Percentiles rank a stretch among this genome's conserved stretches.
These are phyloP conservation scores for Ennomos quercinarius DNA, from an alignment of 2,888 invertebrate species.

Conservation along the genomic window DNA sequence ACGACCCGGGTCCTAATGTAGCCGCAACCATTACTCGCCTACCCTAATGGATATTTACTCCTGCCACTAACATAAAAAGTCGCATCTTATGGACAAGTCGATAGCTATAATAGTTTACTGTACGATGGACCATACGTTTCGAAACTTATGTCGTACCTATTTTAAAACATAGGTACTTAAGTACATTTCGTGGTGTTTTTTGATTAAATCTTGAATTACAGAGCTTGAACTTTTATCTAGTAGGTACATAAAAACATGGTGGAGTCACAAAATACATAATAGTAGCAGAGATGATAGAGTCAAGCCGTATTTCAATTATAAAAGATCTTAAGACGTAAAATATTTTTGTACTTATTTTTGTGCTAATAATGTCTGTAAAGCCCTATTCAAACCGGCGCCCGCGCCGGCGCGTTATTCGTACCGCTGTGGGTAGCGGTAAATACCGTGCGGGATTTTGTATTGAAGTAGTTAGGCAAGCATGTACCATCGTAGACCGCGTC, in stretches of 20 bases:
- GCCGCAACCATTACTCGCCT: conserved; percentile 65
- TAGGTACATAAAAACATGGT: neutral
- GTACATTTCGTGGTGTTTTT: neutral
- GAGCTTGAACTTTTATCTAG: conserved; percentile 9
- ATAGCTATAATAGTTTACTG: conserved; percentile 45
- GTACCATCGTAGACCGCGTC: too few species aligned
- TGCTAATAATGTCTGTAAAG: conserved; percentile 7
- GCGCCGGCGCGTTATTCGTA: too few species aligned
- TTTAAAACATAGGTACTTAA: too few species aligned
- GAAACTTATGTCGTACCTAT: conserved; percentile 14
- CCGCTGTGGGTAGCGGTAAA: too few species aligned
- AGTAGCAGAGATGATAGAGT: neutral
- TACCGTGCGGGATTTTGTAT: too few species aligned
- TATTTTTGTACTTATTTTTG: conserved; percentile 1
- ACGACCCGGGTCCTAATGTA: conserved; percentile 66
- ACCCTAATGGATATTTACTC: conserved; percentile 77
- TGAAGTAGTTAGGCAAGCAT: too few species aligned
- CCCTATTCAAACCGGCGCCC: too few species aligned
- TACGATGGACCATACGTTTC: neutral
- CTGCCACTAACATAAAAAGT: conserved; percentile 68
- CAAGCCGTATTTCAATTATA: conserved; percentile 15
- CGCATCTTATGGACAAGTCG: conserved; percentile 63
- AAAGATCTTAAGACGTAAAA: conserved; percentile 1
- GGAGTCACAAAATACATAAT: too few species aligned
- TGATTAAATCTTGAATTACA: conserved; percentile 11